phyloP scores from a whole-genome alignment of 1,140 invertebrate species.

The Heliothis virescens region DNA sequence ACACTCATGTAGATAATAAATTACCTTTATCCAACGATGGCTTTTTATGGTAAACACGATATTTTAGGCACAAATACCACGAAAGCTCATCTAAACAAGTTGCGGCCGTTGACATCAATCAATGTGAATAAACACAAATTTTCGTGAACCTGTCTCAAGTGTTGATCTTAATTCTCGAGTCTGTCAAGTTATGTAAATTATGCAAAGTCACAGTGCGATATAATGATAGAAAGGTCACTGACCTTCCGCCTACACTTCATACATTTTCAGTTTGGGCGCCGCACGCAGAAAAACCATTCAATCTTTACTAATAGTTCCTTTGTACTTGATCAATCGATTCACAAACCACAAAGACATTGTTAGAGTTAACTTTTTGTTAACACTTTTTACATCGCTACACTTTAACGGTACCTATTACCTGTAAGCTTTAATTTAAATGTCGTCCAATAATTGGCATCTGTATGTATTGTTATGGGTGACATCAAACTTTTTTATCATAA shows the following conservation, averaged over 20 bases:
- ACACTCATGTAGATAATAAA: too few relatives aligned
- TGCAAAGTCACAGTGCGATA: slow-evolving; percentile 73
- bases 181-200: slow-evolving; percentile 84
- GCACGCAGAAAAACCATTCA: slow-evolving; percentile 43
- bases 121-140: slow-evolving; percentile 69
- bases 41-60: slow-evolving; percentile 2
- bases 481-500: slow-evolving; percentile 65
- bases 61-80: slow-evolving; percentile 12
- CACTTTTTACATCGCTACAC: slow-evolving; percentile 53
- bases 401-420: slow-evolving; percentile 59
- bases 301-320: slow-evolving; percentile 54
- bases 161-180: slow-evolving; percentile 75
- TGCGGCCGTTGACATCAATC: slow-evolving; percentile 64
- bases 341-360: slow-evolving; percentile 40
- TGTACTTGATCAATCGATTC: slow-evolving; percentile 49
- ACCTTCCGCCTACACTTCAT: slow-evolving; percentile 68
- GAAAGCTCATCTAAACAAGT: slow-evolving; percentile 40
- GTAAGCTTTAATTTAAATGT: slow-evolving; percentile 59
- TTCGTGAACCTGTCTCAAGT: slow-evolving; percentile 73
- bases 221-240: slow-evolving; percentile 76
- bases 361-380: slow-evolving; percentile 19
- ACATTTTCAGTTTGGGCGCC: slow-evolving; percentile 55
- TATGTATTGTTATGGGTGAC: slow-evolving; percentile 63
- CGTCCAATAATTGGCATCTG: slow-evolving; percentile 67
- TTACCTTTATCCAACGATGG: background rate